A percentile compares a stretch with the other conserved stretches of the same genome.
Conservation (phyloP, 1,140 invertebrate species). For the Lycorma delicatula region DNA sequence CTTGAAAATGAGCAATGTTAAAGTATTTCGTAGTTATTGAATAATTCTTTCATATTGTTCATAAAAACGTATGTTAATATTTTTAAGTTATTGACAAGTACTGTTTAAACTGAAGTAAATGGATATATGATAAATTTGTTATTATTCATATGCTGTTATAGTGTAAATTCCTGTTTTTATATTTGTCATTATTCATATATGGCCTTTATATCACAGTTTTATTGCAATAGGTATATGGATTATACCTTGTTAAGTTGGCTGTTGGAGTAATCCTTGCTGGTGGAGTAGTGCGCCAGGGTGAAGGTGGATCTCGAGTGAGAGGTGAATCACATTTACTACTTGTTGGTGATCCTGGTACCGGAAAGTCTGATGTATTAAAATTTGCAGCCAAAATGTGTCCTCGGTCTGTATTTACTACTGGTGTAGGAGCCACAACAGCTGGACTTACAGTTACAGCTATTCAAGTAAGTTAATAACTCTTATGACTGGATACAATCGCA, state of each 20-base stretch:
- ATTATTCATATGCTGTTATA: too few species aligned
- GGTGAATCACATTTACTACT: slow-evolving; percentile 80
- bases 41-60: too few species aligned
- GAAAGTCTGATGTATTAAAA: slow-evolving; percentile 81
- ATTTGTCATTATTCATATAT: too few species aligned
- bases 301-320: slow-evolving; percentile 47
- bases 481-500: neutral
- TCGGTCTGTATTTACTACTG: slow-evolving; percentile 76
- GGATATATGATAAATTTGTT: too few species aligned
- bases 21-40: too few species aligned
- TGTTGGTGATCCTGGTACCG: slow-evolving; percentile 85
- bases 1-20: too few species aligned
- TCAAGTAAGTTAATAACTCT: slow-evolving; percentile 50
- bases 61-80: too few species aligned
- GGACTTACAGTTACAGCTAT: slow-evolving; percentile 83
- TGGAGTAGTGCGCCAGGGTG: slow-evolving; percentile 50
- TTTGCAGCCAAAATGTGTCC: slow-evolving; percentile 64
- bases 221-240: slow-evolving; percentile 63
- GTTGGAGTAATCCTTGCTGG: slow-evolving; percentile 62
- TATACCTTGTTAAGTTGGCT: slow-evolving; percentile 81
- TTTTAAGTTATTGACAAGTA: too few species aligned
- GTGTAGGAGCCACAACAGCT: slow-evolving; percentile 74
- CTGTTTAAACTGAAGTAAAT: too few species aligned
- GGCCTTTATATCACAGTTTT: neutral
- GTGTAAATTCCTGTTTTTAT: too few species aligned